Evolutionary conservation across 2,797 vertebrate genomes (phyloP).

Genomic region (Falco novaeseelandiae): DNA sequence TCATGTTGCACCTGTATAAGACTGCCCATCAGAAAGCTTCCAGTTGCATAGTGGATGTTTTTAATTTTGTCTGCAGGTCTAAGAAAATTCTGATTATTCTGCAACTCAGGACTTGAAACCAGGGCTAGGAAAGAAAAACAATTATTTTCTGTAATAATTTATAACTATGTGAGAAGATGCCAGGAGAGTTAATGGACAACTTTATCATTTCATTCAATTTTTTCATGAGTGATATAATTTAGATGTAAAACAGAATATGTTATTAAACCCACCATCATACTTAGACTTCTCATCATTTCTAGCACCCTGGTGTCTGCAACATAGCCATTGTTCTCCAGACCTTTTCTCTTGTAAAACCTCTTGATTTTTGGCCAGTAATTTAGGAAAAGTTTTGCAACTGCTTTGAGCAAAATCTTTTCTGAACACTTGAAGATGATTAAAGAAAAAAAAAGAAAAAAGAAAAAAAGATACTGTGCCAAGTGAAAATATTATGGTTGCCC

Average conservation of each 20-base stretch:
- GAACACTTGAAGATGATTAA: neutral
- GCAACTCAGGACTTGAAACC: neutral
- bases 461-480: neutral
- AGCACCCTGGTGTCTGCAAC: neutral
- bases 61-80: neutral
- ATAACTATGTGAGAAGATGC: neutral
- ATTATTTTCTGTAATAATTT: neutral
- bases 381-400: neutral
- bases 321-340: neutral
- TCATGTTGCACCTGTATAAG: neutral
- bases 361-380: neutral
- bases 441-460: neutral
- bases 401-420: neutral
- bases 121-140: neutral
- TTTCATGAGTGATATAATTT: neutral
- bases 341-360: neutral
- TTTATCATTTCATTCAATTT: neutral
- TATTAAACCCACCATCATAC: neutral
- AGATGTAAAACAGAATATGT: neutral
- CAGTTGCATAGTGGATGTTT: neutral
- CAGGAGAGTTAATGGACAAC: neutral
- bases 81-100: neutral
- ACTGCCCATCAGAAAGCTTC: neutral
- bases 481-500: neutral
- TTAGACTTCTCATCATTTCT: neutral